phyloP scores from a whole-genome alignment of 2,797 vertebrate genomes.

The Graptemys geographica region DNA sequence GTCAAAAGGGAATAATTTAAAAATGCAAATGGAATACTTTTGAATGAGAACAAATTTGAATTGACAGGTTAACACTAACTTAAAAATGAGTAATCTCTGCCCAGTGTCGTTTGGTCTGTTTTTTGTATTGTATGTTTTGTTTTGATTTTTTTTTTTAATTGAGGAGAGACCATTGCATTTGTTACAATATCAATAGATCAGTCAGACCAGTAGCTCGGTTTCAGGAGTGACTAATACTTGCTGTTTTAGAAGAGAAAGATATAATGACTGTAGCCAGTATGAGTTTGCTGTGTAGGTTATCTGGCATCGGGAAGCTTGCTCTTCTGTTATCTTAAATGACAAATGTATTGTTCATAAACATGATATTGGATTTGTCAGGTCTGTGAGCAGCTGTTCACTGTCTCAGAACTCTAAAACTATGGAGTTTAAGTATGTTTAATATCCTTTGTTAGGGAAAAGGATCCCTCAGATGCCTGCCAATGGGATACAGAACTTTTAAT shows the following conservation, averaged over 20 bases:
- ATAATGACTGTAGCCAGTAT: background rate
- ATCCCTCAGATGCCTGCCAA: background rate
- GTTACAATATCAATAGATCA: background rate
- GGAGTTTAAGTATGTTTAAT: too few relatives aligned
- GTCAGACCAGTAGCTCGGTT: background rate
- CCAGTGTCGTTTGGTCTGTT: background rate
- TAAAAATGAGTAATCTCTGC: background rate
- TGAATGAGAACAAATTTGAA: background rate
- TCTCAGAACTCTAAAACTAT: background rate
- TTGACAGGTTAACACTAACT: background rate
- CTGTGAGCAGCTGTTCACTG: background rate
- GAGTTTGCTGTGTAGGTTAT: background rate
- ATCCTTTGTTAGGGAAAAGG: background rate
- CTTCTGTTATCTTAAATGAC: background rate
- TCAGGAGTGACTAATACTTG: background rate
- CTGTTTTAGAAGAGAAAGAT: background rate
- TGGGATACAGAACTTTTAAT: background rate
- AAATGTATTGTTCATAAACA: background rate
- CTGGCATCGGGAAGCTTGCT: background rate
- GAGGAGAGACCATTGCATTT: background rate
- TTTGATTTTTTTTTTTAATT: background rate
- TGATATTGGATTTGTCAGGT: background rate
- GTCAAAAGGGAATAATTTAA: background rate
- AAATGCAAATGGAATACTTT: background rate
- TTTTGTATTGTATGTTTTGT: background rate